Conservation (phyloP, 2,113 vertebrate species). For the Neomonachus schauinslandi region DNA sequence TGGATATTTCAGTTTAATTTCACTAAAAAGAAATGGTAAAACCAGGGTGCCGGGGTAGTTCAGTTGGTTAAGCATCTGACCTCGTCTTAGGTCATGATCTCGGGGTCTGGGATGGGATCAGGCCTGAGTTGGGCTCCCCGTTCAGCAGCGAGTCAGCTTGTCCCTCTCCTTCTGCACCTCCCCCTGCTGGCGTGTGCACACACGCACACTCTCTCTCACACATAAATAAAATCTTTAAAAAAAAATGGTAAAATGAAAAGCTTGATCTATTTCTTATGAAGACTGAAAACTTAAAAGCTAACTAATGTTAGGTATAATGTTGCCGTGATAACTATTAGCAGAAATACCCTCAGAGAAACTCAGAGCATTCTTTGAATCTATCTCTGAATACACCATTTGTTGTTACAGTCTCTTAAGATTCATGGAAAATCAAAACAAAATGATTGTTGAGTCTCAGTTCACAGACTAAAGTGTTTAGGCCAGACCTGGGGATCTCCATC, state of each 20-base stretch:
- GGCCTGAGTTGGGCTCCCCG: background rate
- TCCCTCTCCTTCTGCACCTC: background rate
- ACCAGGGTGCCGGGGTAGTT: background rate
- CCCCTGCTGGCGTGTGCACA: background rate
- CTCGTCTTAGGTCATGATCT: background rate
- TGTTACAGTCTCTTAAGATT: background rate
- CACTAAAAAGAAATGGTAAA: background rate
- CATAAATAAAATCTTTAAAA: background rate
- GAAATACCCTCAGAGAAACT: background rate
- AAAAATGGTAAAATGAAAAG: conserved; percentile 41
- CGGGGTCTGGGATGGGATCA: background rate
- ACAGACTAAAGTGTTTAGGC: background rate
- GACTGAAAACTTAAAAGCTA: background rate
- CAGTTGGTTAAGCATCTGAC: background rate
- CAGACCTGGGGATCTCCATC: background rate
- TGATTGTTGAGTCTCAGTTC: background rate
- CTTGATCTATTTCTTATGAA: conserved; percentile 24
- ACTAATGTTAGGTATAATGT: background rate
- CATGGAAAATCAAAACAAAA: conserved; percentile 11
- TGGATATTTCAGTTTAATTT: background rate
- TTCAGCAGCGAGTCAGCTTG: background rate
- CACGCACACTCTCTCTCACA: background rate
- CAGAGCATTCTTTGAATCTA: background rate
- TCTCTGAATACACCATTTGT: background rate
- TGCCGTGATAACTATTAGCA: background rate